Evolutionary conservation across 2,888 invertebrate species (phyloP), one percentile per base, ranked within the genome.

Genomic region (Melanophora roralis): DNA sequence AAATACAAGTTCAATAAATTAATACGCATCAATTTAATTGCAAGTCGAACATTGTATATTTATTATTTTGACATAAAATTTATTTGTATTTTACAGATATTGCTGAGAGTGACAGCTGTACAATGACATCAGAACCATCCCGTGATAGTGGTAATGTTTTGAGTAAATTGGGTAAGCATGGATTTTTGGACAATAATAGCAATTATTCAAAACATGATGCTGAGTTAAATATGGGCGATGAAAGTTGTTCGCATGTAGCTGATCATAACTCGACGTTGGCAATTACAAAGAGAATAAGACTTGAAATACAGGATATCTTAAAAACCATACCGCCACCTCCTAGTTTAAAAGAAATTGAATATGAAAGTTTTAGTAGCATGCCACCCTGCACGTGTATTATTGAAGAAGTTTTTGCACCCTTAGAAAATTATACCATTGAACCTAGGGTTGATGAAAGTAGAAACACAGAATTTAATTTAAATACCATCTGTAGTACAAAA

Each of bases 71-170:
- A n/a, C n/a, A n/a, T n/a, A n/a, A n/a, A 16, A 45, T 9, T 45
- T 9, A 3, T 67, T 11, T 8, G 21, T 49, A 69, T 47, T 9
- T 73, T 84, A 1, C 80, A 87, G 87, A 84, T 68, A 78, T 73
- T 34, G 83, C 77, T 64, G 82, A 79, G 16, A 85, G 83, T 47
- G 87, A 88, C 47, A 89, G 86, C 72, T 88, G 88, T 65, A 84
- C 88, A 6, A 82, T 84, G 27, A 86, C 87, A 40, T 88, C 88
- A 34, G 88, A 86, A n/a, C 88, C 83, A 8, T 88, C 88, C 16
- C 85, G 83, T 8, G 87, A 88, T 69, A 88, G 84, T 57, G 60
- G 67, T 12, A 81, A 36, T 36, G 82, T 72, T 68, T 65, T n/a
- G 82, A 82, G 62, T 78, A 81, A 59, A 32, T 21, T 16, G 47